phyloP scores from a whole-genome alignment of 2,888 invertebrate genomes.

The Eristalinus aeneus region DNA sequence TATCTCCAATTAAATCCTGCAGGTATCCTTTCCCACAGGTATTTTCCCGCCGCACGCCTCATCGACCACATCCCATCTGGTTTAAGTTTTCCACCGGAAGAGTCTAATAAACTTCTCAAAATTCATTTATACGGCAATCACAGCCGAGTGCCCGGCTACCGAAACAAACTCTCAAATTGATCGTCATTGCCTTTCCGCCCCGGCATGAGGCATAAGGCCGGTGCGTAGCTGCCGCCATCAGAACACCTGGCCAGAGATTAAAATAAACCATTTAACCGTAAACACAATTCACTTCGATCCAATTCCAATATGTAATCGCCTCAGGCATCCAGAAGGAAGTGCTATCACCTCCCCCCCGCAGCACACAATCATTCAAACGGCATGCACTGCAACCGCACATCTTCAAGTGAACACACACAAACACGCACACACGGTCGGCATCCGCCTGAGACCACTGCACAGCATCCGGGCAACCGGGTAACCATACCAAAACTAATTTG shows the following conservation, averaged over 20 bases:
- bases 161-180: slow-evolving; percentile 50
- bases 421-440: not conserved
- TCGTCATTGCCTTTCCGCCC: not conserved
- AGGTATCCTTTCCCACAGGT: not conserved
- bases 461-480: not conserved
- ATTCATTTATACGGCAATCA: slow-evolving; percentile 39
- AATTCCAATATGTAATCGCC: slow-evolving; percentile 71
- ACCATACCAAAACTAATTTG: slow-evolving; percentile 68
- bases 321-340: slow-evolving; percentile 64
- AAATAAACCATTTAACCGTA: slow-evolving; percentile 71
- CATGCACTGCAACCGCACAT: slow-evolving; percentile 56
- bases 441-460: slow-evolving; percentile 22
- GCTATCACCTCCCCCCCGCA: slow-evolving; percentile 32
- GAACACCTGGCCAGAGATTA: slow-evolving; percentile 70
- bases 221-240: slow-evolving; percentile 21
- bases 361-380: slow-evolving; percentile 63
- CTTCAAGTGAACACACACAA: slow-evolving; percentile 42
- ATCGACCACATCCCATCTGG: too few species aligned
- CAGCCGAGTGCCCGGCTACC: slow-evolving; percentile 28
- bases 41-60: too few species aligned
- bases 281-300: slow-evolving; percentile 69
- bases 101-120: slow-evolving; percentile 56
- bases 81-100: slow-evolving; percentile 29
- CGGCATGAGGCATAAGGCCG: not conserved
- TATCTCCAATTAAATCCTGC: too few species aligned